phyloP scores from a whole-genome alignment of 2,113 vertebrate genomes.

The Lagopus muta region DNA sequence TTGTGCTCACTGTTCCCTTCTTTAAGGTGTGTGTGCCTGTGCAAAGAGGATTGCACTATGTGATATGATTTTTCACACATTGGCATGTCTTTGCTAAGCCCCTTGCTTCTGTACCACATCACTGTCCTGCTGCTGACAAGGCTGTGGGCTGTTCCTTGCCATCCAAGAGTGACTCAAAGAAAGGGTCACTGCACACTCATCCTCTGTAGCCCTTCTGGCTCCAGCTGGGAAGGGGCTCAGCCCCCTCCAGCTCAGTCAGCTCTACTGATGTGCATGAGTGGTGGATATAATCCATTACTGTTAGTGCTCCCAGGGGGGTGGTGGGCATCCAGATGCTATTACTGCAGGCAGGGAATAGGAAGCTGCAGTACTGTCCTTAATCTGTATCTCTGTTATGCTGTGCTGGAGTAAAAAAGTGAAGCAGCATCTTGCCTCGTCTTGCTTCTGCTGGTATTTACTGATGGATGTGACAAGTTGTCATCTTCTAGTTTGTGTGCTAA shows the following conservation, averaged over 20 bases:
- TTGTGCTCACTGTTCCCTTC: neutral
- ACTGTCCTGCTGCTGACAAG: neutral
- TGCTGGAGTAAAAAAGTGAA: neutral
- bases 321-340: neutral
- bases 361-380: neutral
- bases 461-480: slow-evolving; percentile 21
- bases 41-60: neutral
- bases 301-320: neutral
- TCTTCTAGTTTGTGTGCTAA: slow-evolving; percentile 40
- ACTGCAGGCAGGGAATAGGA: neutral
- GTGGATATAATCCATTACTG: neutral
- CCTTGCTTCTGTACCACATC: neutral
- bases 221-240: neutral
- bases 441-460: slow-evolving; percentile 17
- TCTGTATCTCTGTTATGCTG: neutral
- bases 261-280: neutral
- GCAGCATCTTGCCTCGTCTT: neutral
- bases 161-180: neutral
- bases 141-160: neutral
- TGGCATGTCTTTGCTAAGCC: neutral
- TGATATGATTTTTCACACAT: neutral
- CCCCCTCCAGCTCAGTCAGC: neutral
- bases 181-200: neutral
- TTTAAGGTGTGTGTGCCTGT: neutral
- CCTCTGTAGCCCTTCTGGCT: neutral